Evolutionary conservation across 2,113 vertebrate genomes (phyloP), one percentile per base, ranked within the genome.

Genomic region (Buteo buteo): DNA sequence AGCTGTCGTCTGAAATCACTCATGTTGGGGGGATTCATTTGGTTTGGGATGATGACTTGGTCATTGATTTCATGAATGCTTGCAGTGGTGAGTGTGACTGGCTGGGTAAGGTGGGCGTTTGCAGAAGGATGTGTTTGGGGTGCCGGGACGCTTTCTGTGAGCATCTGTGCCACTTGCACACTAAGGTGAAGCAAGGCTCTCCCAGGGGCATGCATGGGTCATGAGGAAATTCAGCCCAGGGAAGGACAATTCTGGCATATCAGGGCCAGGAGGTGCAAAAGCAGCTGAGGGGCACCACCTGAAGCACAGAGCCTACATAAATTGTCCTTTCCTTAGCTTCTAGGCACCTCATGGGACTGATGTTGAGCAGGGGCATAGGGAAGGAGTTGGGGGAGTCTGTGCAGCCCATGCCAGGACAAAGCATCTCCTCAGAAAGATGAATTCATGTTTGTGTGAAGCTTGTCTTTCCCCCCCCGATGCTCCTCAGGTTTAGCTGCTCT

Each of bases 1-100:
- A 38, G 10, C 14, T 84, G 10, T 49, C 84, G 12, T 32, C n/a
- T 69, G 49, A n/a, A 89, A n/a, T 67, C 4, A 13, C 16, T 58
- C 4, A 29, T 50, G 7, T 38, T 3, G 7, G 1, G 16, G 9
- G n/a, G 10, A 22, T 44, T 50, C 0, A 0, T 80, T 54, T 38
- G 16, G 11, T 88, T 36, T 45, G n/a, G 9, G 2, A 13, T 28
- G 13, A n/a, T 52, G 12, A 21, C 17, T 50, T 1, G 1, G 4
- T 82, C 14, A 47, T 7, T 61, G 44, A 2, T 76, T 79, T 85
- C 11, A 54, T 17, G 31, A n/a, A 36, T 57, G 36, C 21, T 65
- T n/a, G 40, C 31, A 20, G 21, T 42, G 45, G 22, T 45, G 70
- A 40, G 8, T 21, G 49, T n/a, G 47, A 31, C 38, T 10, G 52